Evolutionary conservation across 1,140 invertebrate genomes (phyloP).

Genomic region (Drosophila virilis): DNA sequence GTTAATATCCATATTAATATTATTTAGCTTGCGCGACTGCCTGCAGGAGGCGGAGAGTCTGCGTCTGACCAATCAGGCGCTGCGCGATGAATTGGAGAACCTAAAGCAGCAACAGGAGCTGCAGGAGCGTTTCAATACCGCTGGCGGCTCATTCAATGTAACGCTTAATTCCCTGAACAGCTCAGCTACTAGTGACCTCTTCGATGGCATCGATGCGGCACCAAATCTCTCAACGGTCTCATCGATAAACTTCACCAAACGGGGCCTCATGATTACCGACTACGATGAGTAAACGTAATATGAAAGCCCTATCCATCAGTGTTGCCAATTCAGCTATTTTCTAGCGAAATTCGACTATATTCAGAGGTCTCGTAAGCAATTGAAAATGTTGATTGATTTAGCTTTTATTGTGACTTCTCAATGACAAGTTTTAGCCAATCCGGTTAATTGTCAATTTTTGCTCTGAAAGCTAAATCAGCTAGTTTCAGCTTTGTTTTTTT

Average conservation of each 20-base stretch:
- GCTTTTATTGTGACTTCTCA: no score
- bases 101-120: constrained; percentile 67
- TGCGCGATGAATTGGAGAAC: constrained; percentile 68
- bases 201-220: constrained; percentile 64
- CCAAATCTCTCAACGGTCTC: constrained; percentile 61
- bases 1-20: neutral
- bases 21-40: constrained; percentile 71
- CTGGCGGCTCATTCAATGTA: constrained; percentile 65
- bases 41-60: constrained; percentile 72
- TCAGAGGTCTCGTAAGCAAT: no score
- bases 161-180: constrained; percentile 72
- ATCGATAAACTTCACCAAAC: constrained; percentile 71
- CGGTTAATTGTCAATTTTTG: no score
- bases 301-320: neutral
- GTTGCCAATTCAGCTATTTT: no score
- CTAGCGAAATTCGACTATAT: no score
- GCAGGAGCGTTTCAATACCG: constrained; percentile 59
- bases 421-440: no score
- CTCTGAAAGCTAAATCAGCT: no score
- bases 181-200: constrained; percentile 71
- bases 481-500: no score
- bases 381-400: no score
- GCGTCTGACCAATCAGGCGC: constrained; percentile 73
- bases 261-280: constrained; percentile 75
- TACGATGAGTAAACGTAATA: constrained; percentile 65